Conservation (phyloP, 2,888 invertebrate species). For the Apocheima hispidaria region DNA sequence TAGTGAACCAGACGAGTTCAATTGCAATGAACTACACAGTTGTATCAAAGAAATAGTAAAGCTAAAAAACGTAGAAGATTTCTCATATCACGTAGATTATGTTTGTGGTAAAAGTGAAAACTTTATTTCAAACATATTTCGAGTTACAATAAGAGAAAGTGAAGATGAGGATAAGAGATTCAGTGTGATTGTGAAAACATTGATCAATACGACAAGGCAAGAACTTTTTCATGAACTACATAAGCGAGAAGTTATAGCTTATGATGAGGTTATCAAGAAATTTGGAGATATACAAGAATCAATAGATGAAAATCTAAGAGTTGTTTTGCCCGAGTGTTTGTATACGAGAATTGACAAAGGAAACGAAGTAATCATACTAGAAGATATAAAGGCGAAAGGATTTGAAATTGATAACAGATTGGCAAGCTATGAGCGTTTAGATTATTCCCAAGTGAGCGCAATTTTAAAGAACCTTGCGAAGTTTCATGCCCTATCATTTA, state of each 20-base stretch:
- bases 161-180: conserved; percentile 51
- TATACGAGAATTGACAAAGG: conserved; percentile 57
- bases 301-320: conserved; percentile 51
- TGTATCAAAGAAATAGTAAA: conserved; percentile 64
- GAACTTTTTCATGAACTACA: conserved; percentile 74
- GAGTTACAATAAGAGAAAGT: conserved; percentile 65
- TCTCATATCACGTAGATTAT: conserved; percentile 72
- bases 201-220: conserved; percentile 71
- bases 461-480: conserved; percentile 70
- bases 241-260: conserved; percentile 69
- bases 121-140: conserved; percentile 73
- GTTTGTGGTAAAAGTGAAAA: conserved; percentile 70
- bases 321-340: conserved; percentile 65
- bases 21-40: conserved; percentile 68
- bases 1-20: conserved; percentile 78
- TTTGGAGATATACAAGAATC: conserved; percentile 61
- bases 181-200: conserved; percentile 74
- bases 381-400: conserved; percentile 66
- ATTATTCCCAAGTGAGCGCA: conserved; percentile 56
- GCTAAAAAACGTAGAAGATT: conserved; percentile 61
- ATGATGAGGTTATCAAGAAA: conserved; percentile 61
- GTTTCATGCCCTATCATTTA: conserved; percentile 72
- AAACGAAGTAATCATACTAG: conserved; percentile 72
- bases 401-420: conserved; percentile 62
- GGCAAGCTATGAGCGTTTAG: conserved; percentile 57